Evolutionary conservation across 1,140 invertebrate species (phyloP).

Genomic region (Megalopta genalis): DNA sequence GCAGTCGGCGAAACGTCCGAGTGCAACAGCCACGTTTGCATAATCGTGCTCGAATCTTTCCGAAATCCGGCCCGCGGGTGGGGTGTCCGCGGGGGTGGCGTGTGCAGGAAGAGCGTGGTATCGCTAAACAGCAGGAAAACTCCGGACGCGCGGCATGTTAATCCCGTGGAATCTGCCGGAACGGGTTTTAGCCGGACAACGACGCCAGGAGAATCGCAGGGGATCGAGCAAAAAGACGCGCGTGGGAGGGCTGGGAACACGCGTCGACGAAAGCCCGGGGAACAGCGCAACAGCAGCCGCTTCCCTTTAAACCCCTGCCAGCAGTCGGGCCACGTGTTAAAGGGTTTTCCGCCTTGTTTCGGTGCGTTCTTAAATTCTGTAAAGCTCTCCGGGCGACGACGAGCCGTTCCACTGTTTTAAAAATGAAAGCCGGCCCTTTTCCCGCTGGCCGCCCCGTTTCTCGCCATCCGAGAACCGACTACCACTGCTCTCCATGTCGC

Average conservation of each 20-base stretch:
- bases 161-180: background rate
- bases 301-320: slow-evolving; percentile 59
- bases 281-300: background rate
- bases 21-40: slow-evolving; percentile 14
- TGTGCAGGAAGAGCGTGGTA: no score
- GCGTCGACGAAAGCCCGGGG: slow-evolving; percentile 30
- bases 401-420: slow-evolving; percentile 49
- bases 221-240: background rate
- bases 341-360: slow-evolving; percentile 52
- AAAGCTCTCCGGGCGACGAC: slow-evolving; percentile 51
- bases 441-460: slow-evolving; percentile 4
- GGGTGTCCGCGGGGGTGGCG: no score
- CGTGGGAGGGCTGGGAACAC: background rate
- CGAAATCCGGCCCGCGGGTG: background rate
- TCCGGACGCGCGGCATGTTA: background rate
- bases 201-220: background rate
- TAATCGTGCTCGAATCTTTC: slow-evolving; percentile 23
- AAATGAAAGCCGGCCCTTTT: slow-evolving; percentile 46
- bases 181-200: background rate
- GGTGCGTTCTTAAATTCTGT: slow-evolving; percentile 51
- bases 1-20: background rate
- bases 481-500: no score
- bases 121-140: background rate
- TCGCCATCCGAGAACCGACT: background rate
- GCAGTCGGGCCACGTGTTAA: slow-evolving; percentile 63